Conservation (phyloP, 1,140 invertebrate species). For the Drosophila carrolli region DNA sequence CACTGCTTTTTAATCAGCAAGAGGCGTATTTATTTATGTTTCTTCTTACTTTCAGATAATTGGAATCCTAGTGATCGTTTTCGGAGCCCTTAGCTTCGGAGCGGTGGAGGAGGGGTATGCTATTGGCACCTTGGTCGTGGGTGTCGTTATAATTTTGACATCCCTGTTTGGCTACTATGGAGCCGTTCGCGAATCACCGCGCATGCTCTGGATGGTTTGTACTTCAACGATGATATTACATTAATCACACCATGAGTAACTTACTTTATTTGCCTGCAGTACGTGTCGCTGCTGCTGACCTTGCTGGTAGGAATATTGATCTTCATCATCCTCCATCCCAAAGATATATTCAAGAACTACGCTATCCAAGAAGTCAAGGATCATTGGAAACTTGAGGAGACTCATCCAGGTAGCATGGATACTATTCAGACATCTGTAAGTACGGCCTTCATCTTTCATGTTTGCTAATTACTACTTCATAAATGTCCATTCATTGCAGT, state of each 20-base stretch:
- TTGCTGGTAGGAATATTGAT: conserved; percentile 57
- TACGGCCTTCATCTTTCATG: not conserved
- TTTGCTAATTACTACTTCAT: too few species aligned
- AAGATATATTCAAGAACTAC: conserved; percentile 68
- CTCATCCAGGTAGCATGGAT: conserved; percentile 70
- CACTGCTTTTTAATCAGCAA: too few species aligned
- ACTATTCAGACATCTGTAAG: conserved; percentile 61
- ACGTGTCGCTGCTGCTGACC: conserved; percentile 59
- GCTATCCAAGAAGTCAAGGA: conserved; percentile 63
- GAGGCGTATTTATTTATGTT: too few species aligned
- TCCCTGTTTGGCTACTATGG: conserved; percentile 94
- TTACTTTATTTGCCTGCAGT: conserved; percentile 38
- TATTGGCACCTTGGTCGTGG: conserved; percentile 89
- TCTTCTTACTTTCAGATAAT: conserved; percentile 55
- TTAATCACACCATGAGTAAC: conserved; percentile 13
- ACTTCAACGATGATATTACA: not conserved
- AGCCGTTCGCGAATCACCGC: conserved; percentile 91
- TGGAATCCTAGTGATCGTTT: conserved; percentile 65
- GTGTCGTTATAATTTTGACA: conserved; percentile 90
- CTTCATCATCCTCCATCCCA: conserved; percentile 55
- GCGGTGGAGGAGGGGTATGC: conserved; percentile 82
- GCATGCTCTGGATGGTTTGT: conserved; percentile 92
- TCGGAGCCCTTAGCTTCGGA: conserved; percentile 84
- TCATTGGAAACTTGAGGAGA: conserved; percentile 60
- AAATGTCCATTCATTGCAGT: too few species aligned